A percentile compares a stretch with the other conserved stretches of the same genome.
These are phyloP conservation scores for Rhabditoides inermis DNA, from an alignment of 2,888 invertebrate genomes.

Conservation along the genomic window DNA sequence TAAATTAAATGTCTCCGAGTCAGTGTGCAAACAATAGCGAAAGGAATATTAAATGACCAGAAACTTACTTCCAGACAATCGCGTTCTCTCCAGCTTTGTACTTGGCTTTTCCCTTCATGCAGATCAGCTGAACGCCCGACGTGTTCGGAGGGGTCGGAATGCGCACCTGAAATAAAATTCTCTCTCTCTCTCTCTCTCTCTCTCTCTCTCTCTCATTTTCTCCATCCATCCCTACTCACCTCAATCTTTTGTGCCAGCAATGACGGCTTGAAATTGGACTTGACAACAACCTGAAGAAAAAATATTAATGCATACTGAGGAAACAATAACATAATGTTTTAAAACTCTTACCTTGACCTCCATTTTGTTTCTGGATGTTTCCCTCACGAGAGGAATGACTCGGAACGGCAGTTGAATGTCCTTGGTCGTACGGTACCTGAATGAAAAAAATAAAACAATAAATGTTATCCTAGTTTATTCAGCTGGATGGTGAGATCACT, in stretches of 20 bases:
- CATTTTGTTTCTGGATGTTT: slow-evolving; percentile 97
- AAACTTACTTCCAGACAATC: slow-evolving; percentile 80
- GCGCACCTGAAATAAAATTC: slow-evolving; percentile 58
- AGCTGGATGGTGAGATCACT: no score
- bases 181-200: not conserved
- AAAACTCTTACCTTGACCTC: slow-evolving; percentile 72
- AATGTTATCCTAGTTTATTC: no score
- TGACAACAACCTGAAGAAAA: slow-evolving; percentile 69
- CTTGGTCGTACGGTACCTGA: slow-evolving; percentile 92
- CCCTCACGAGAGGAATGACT: slow-evolving; percentile 92
- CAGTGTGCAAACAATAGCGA: no score
- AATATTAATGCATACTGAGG: not conserved
- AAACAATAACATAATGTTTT: not conserved
- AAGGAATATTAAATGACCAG: not conserved
- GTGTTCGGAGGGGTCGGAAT: slow-evolving; percentile 98
- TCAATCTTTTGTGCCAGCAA: slow-evolving; percentile 97
- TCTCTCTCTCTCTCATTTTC: not conserved
- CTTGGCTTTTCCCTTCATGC: slow-evolving; percentile 93
- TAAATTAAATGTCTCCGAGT: no score
- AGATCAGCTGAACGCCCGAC: slow-evolving; percentile 94
- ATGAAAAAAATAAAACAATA: slow-evolving; percentile 14
- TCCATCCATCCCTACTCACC: no score
- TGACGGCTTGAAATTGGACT: slow-evolving; percentile 97
- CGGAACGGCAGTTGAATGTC: slow-evolving; percentile 98
- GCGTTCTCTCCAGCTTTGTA: slow-evolving; percentile 99